Conservation (phyloP, 2,888 invertebrate genomes). For the Caenorhabditis sulstoni region DNA sequence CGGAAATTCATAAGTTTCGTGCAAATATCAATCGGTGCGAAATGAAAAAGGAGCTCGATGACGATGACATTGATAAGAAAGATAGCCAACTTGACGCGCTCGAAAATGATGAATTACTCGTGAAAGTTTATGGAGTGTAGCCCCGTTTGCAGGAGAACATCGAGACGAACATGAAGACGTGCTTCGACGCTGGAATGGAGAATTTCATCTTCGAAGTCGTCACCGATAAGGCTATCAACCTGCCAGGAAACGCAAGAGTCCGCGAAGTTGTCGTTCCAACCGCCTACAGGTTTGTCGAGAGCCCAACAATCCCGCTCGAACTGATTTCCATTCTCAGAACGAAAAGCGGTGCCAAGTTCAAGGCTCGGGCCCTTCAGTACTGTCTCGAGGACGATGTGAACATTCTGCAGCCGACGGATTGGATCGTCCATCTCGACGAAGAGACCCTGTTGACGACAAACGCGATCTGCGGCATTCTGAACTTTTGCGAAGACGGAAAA, state of each 20-base stretch:
- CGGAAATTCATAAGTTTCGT: conserved; percentile 37
- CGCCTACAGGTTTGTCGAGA: conserved; percentile 74
- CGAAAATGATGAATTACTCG: conserved; percentile 26
- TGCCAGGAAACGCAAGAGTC: conserved; percentile 86
- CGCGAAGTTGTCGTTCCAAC: conserved; percentile 89
- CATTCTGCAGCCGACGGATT: conserved; percentile 84
- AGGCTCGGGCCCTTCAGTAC: conserved; percentile 94
- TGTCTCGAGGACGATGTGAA: conserved; percentile 94
- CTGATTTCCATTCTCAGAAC: no score
- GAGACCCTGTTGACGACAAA: conserved; percentile 95
- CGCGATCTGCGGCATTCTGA: conserved; percentile 86
- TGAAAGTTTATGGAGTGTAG: neutral
- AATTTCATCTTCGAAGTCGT: conserved; percentile 92
- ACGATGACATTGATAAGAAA: conserved; percentile 19
- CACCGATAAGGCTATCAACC: conserved; percentile 86
- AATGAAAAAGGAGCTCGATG: neutral
- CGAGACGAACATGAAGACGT: conserved; percentile 76
- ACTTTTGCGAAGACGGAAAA: conserved; percentile 94
- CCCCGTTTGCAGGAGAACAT: conserved; percentile 77
- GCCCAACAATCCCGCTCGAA: no score
- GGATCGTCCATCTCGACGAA: conserved; percentile 94
- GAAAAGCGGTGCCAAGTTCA: conserved; percentile 93
- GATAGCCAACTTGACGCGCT: conserved; percentile 10
- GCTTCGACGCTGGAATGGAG: conserved; percentile 90
- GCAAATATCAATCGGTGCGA: conserved; percentile 23